Conservation (phyloP, 92 coral and sea anemone species). For the Pocillopora meandrina region DNA sequence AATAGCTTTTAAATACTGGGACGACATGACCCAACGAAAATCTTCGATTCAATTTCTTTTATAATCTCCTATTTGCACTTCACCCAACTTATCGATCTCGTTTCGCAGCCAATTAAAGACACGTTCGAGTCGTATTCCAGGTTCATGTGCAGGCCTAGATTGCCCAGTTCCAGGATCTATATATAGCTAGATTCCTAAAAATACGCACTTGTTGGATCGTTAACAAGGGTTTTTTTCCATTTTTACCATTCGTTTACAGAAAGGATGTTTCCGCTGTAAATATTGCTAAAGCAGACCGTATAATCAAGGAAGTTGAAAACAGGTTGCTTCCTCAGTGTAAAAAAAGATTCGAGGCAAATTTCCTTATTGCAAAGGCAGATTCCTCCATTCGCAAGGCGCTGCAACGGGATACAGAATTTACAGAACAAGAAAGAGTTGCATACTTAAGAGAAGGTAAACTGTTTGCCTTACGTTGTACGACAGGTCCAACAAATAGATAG, state of each 20-base stretch:
- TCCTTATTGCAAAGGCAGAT: conserved; percentile 63
- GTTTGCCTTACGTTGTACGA: no score
- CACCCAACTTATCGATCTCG: no score
- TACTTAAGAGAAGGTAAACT: conserved; percentile 21
- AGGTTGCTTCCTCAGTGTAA: conserved; percentile 48
- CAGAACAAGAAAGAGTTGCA: conserved; percentile 10
- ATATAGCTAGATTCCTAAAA: no score
- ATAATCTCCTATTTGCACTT: no score
- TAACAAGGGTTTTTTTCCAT: background rate
- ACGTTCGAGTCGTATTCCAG: no score
- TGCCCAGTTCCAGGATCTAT: no score
- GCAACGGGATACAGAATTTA: conserved; percentile 10
- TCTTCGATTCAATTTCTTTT: no score
- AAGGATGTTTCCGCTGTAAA: conserved; percentile 32
- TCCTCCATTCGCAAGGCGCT: conserved; percentile 57
- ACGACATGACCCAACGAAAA: no score
- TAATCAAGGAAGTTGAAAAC: conserved; percentile 47
- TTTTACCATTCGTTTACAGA: conserved; percentile 11
- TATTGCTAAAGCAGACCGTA: conserved; percentile 45
- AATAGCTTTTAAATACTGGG: no score
- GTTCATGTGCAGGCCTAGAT: no score
- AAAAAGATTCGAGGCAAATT: conserved; percentile 54
- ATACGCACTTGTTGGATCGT: background rate
- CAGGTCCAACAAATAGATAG: no score
- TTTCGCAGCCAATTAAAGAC: no score